phyloP scores from a whole-genome alignment of 2,888 invertebrate genomes.

The Folsomia candida region DNA sequence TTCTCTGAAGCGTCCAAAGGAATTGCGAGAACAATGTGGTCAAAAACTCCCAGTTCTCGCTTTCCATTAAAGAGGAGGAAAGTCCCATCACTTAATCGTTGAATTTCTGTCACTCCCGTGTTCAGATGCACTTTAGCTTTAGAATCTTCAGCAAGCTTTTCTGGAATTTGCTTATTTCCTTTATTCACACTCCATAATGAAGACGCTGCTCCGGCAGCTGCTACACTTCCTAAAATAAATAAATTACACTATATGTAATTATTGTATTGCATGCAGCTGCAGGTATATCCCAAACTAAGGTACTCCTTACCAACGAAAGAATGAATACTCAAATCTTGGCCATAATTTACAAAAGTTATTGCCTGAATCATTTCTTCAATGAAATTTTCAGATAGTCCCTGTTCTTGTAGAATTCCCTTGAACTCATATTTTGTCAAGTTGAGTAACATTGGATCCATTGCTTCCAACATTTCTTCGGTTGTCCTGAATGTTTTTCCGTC shows the following conservation, averaged over 20 bases:
- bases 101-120: conserved; percentile 39
- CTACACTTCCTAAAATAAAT: conserved; percentile 55
- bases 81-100: conserved; percentile 53
- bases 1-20: conserved; percentile 57
- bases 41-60: conserved; percentile 49
- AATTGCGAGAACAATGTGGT: conserved; percentile 62
- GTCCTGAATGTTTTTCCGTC: conserved; percentile 58
- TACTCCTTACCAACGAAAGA: conserved; percentile 59
- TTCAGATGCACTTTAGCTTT: conserved; percentile 53
- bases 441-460: conserved; percentile 59
- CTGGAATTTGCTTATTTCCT: conserved; percentile 60
- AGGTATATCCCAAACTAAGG: not conserved
- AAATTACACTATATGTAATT: not conserved
- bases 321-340: conserved; percentile 60
- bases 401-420: conserved; percentile 54
- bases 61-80: conserved; percentile 22
- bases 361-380: conserved; percentile 61
- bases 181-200: conserved; percentile 62
- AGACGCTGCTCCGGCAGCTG: conserved; percentile 60
- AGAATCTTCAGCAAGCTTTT: conserved; percentile 54
- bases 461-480: conserved; percentile 58
- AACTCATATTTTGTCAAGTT: conserved; percentile 56
- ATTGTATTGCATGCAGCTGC: not conserved
- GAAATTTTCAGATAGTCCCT: conserved; percentile 57
- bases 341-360: conserved; percentile 62